Base-by-base conservation (phyloP, 2,797 vertebrate species). In the Pelodytes ibericus region DNA sequence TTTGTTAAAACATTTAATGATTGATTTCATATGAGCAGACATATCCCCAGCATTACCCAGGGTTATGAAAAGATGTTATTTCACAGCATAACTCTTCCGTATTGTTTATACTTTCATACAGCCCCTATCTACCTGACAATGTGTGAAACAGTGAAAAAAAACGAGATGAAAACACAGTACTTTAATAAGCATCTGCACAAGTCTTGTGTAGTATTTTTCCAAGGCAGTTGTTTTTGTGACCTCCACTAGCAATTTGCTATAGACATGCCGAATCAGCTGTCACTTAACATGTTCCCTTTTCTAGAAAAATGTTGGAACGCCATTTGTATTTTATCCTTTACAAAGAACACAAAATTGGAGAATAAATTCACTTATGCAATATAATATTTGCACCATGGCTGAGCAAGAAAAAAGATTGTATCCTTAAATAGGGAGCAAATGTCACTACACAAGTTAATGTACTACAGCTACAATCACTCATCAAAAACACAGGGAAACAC, bases 181-280 rank as follows among this genome's bases (percentile, higher is more conserved):
- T 71, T 33, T 51, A 63, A 31, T 51, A 72, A 51, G 60, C 16
- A 20, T 62, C 31, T 51, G 36, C 3, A 74, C 49, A 65, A 58
- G 25, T 36, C 33, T 44, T n/a, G 36, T 57, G 30, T 69, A 36
- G n/a, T 57, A 1, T 57, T 39, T 39, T 69, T 9, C 4, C 59
- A 71, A 13, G 33, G 20, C 16, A 36, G 20, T 27, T 16, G 15
- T 2, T 66, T 7, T 27, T 20, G 11, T 65, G 61, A 74, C 53
- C 72, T 58, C 62, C 72, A 65, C 44, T 66, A 65, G 72, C 30
- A 13, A 44, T 20, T 44, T 58, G 51, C 20, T 65, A 58, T 58
- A 59, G 51, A 74, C 33, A 66, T 30, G 62, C 49, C 20, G 39
- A 26, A 44, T 66, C 30, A 41, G 33, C 36, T 24, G 25, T 57